These are phyloP conservation scores for Acanthiza pusilla DNA, from an alignment of 2,797 vertebrate species.

Conservation along the genomic window DNA sequence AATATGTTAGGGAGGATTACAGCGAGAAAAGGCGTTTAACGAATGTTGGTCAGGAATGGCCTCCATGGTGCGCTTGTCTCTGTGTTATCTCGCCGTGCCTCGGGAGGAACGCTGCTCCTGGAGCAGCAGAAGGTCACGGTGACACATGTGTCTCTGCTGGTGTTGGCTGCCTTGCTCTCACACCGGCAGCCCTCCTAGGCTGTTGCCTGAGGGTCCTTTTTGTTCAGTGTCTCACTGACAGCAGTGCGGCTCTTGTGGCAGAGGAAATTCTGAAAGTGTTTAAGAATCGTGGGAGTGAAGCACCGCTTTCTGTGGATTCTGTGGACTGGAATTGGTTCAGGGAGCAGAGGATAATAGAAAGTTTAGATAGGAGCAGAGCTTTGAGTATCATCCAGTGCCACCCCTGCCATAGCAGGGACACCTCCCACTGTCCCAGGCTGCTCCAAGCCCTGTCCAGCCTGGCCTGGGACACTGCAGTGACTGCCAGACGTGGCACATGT, in stretches of 20 bases:
- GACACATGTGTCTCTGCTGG: background rate
- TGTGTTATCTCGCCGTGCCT: background rate
- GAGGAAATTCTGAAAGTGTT: background rate
- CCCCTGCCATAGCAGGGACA: background rate
- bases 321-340: rapidly evolving
- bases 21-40: rapidly evolving
- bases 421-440: rapidly evolving
- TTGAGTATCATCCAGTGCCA: background rate
- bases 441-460: rapidly evolving
- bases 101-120: background rate
- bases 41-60: background rate
- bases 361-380: background rate
- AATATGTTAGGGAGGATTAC: background rate
- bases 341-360: too few species aligned
- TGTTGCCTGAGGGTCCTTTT: background rate
- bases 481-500: background rate
- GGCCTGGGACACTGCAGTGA: background rate
- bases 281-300: background rate
- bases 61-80: background rate
- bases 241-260: background rate
- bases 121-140: background rate
- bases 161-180: background rate
- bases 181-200: background rate
- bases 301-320: background rate
- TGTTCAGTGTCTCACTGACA: background rate